Evolutionary conservation across 1,140 invertebrate species (phyloP).

Genomic region (Drosophila gunungcola): DNA sequence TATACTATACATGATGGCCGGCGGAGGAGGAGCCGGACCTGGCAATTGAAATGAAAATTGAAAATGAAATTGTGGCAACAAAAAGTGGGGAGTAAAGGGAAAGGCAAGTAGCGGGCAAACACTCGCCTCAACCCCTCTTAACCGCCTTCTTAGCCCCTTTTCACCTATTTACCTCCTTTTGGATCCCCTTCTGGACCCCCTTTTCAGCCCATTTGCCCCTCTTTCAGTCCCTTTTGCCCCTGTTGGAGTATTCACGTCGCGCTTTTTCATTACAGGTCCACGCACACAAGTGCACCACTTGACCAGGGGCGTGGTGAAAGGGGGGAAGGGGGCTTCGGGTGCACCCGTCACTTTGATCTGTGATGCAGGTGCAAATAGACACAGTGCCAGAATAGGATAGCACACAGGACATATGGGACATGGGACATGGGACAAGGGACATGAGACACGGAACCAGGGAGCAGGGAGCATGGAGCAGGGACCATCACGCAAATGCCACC

Average conservation of each 20-base stretch:
- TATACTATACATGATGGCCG: conserved; percentile 48
- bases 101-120: conserved; percentile 29
- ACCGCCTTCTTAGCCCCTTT: background rate
- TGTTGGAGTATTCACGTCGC: conserved; percentile 52
- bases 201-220: background rate
- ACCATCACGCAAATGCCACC: conserved; percentile 51
- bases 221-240: background rate
- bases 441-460: background rate
- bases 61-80: conserved; percentile 70
- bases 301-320: conserved; percentile 19
- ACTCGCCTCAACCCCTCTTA: conserved; percentile 2
- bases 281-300: conserved; percentile 66
- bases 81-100: conserved; percentile 21
- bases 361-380: conserved; percentile 59
- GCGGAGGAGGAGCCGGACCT: conserved; percentile 22
- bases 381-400: conserved; percentile 19
- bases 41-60: conserved; percentile 76
- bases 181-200: background rate
- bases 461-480: conserved; percentile 2
- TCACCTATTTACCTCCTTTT: background rate
- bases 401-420: conserved; percentile 5
- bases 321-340: background rate
- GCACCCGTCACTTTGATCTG: conserved; percentile 65
- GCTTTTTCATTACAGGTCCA: conserved; percentile 68
- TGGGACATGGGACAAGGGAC: conserved; percentile 1